Evolutionary conservation across 1,140 invertebrate species (phyloP), one percentile per base, ranked within the genome.

Genomic region (Bombus huntii): DNA sequence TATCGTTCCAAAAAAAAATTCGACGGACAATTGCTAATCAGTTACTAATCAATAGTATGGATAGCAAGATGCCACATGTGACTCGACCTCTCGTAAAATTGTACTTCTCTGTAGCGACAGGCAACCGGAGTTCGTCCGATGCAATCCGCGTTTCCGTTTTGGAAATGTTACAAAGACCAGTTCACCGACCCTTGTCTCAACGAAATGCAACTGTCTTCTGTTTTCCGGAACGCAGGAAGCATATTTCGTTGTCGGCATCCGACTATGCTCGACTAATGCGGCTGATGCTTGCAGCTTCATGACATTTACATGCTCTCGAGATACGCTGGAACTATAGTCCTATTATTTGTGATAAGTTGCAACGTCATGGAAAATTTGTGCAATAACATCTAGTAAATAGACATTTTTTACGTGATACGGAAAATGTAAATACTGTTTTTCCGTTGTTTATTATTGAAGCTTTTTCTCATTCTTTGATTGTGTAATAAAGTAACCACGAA

Each of bases 1-100:
- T 44, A 83, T 68, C 42, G 34, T 39, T 28, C 3, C 25, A 47
- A 72, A 47, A 47, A 15, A 65, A 78, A 57, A 53, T 78, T 37
- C 39, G 18, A 70, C 37, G 22, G 39, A 37, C 57, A 18, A 13
- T 37, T 57, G 73, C 44, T 83, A 83, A 31, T 28, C 18, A 37
- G 8, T 53, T 53, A 53, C 18, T 22, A 65, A 84, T 79, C 9
- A 62, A 80, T 80, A 31, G 13, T 57, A 53, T 42, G 68, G 59
- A 78, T 79, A 79, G 31, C 47, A 37, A 57, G 37, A n/a, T 42
- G 12, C 31, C 6, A 28, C 37, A 10, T 34, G 53, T 79, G 68
- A 79, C 22, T 37, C 13, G 65, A 72, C 66, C 53, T 71, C 15
- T 83, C 5, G 6, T 53, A 22, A 22, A 53, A 53, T 53, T 8